Evolutionary conservation across 2,113 vertebrate genomes (phyloP).

Genomic region (Myodes glareolus): DNA sequence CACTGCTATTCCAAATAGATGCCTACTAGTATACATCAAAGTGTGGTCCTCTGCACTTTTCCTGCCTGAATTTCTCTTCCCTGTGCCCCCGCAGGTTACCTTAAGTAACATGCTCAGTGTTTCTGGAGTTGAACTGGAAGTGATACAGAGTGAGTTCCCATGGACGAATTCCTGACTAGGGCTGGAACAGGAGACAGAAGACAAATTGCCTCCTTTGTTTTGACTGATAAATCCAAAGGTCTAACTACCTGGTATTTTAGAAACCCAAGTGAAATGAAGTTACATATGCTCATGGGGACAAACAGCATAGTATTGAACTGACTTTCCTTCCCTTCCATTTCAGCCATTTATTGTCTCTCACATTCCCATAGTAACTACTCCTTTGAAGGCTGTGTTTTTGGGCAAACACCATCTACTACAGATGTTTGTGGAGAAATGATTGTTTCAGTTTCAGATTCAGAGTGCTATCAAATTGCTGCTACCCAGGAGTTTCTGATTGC

Average conservation of each 20-base stretch:
- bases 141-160: background rate
- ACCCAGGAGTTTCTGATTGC: conserved; percentile 10
- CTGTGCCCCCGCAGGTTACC: background rate
- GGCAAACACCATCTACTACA: background rate
- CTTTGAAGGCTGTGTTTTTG: background rate
- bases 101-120: background rate
- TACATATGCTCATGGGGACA: background rate
- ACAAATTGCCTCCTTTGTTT: background rate
- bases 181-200: background rate
- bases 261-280: background rate
- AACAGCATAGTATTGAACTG: background rate
- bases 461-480: conserved; percentile 31
- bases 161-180: background rate
- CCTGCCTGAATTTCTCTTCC: background rate
- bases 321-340: background rate
- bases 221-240: background rate
- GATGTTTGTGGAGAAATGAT: background rate
- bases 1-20: background rate
- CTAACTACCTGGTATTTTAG: background rate
- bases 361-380: background rate
- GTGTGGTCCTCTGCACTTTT: background rate
- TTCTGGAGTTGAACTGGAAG: background rate
- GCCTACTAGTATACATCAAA: background rate
- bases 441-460: background rate
- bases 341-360: background rate